A percentile compares a stretch with the other conserved stretches of the same genome.
Evolutionary conservation across 1,140 invertebrate genomes (phyloP).

Genomic region (Heterodera schachtii): DNA sequence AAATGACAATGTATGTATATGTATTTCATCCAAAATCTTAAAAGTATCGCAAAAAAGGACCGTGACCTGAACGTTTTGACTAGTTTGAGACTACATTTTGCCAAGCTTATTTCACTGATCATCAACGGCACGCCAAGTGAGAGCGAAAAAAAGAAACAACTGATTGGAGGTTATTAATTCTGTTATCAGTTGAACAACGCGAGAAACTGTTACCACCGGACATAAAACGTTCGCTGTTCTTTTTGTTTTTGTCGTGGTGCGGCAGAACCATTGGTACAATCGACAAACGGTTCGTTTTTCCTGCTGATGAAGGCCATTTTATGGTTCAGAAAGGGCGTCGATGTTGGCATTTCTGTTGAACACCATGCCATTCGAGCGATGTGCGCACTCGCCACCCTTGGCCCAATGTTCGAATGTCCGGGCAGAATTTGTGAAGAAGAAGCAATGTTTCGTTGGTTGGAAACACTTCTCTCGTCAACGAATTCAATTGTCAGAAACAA

Average conservation of each 20-base stretch:
- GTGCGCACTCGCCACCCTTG: conserved; percentile 89
- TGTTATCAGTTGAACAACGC: conserved; percentile 77
- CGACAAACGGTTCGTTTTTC: conserved; percentile 63
- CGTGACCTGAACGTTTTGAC: conserved; percentile 72
- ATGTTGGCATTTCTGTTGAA: conserved; percentile 72
- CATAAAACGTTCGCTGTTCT: conserved; percentile 66
- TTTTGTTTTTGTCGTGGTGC: conserved; percentile 87
- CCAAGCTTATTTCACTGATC: conserved; percentile 87
- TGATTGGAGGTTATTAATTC: conserved; percentile 80
- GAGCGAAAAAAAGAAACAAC: too few species aligned
- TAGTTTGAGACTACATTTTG: conserved; percentile 88
- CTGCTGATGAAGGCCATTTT: neutral
- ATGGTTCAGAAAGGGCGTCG: conserved; percentile 51
- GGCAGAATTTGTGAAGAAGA: conserved; percentile 79
- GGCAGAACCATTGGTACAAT: conserved; percentile 72
- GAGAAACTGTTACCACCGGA: conserved; percentile 83
- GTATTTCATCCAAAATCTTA: too few species aligned
- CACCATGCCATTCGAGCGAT: conserved; percentile 78
- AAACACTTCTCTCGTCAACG: conserved; percentile 81
- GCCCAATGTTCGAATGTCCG: conserved; percentile 84
- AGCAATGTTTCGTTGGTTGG: conserved; percentile 85
- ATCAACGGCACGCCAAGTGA: conserved; percentile 80
- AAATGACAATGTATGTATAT: conserved; percentile 74
- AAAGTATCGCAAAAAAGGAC: conserved; percentile 65
- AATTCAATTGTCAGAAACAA: conserved; percentile 77